A percentile compares a stretch with the other conserved stretches of the same genome.
phyloP scores from a whole-genome alignment of 2,113 vertebrate species.

The Cyprinodon variegatus region DNA sequence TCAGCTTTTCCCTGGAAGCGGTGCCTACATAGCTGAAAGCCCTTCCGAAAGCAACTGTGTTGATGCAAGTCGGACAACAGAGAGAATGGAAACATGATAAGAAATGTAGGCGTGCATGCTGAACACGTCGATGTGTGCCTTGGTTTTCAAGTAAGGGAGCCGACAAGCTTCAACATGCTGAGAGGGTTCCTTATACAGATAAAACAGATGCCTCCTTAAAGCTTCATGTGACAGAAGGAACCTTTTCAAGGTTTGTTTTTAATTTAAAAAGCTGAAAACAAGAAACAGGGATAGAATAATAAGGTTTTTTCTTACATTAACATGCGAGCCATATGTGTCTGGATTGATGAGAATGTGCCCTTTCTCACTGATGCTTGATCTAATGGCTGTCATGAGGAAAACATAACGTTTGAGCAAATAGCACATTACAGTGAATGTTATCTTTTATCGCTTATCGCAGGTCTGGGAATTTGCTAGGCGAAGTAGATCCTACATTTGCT shows the following conservation, averaged over 20 bases:
- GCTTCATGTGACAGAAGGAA: slow-evolving; percentile 13
- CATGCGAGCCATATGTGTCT: not conserved
- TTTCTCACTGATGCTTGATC: too few relatives aligned
- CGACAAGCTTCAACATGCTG: slow-evolving; percentile 45
- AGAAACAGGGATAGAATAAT: slow-evolving; percentile 11
- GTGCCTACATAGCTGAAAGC: slow-evolving; percentile 29
- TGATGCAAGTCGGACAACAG: slow-evolving; percentile 43
- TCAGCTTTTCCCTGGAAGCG: slow-evolving; percentile 28
- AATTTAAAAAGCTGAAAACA: slow-evolving; percentile 9
- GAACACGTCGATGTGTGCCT: slow-evolving; percentile 25
- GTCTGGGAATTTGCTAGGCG: slow-evolving; percentile 4
- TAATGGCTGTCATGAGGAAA: not conserved
- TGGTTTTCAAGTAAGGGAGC: slow-evolving; percentile 24
- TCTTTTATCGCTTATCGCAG: not conserved
- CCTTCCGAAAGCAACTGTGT: slow-evolving; percentile 6
- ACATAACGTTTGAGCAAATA: not conserved
- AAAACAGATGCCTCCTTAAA: slow-evolving; percentile 15
- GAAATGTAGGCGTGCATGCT: slow-evolving; percentile 12
- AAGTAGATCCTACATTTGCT: slow-evolving; percentile 21
- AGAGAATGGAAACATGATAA: slow-evolving; percentile 29
- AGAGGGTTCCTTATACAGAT: not conserved
- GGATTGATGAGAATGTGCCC: not conserved
- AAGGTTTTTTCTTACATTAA: not conserved
- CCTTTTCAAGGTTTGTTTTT: not conserved
- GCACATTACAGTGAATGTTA: not conserved